Conservation (phyloP, 2,113 vertebrate species). For the Tychaedon coryphoeus region DNA sequence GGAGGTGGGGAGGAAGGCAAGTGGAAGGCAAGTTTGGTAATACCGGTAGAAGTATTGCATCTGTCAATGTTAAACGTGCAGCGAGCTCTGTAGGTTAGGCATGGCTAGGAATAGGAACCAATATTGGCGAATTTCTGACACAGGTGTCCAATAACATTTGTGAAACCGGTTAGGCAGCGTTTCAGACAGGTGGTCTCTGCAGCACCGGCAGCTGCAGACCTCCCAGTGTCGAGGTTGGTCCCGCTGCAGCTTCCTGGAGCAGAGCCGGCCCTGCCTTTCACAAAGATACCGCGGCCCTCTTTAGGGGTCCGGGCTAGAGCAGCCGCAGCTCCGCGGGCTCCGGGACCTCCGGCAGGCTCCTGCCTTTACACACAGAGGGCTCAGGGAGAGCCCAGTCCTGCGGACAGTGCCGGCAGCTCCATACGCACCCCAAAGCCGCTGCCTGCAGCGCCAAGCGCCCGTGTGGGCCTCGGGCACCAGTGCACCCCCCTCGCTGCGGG, state of each 20-base stretch:
- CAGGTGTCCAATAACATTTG: accelerated
- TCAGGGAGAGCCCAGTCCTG: not conserved
- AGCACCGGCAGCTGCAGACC: not conserved
- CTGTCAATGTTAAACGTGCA: not conserved
- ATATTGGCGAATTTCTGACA: not conserved
- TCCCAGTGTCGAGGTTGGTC: not conserved
- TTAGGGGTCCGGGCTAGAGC: too few relatives aligned
- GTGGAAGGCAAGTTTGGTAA: not conserved
- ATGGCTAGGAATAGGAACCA: not conserved
- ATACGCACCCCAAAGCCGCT: not conserved
- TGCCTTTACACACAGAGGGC: not conserved
- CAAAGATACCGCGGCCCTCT: accelerated
- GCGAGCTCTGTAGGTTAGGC: not conserved
- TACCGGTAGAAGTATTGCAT: accelerated
- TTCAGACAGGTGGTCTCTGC: not conserved
- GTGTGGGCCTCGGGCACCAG: too few relatives aligned
- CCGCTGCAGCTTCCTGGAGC: not conserved
- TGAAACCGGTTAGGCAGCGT: not conserved
- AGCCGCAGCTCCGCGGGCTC: too few relatives aligned
- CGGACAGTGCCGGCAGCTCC: not conserved
- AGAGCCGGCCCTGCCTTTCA: not conserved
- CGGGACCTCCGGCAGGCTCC: not conserved
- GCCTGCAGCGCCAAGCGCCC: not conserved
- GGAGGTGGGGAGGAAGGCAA: not conserved
- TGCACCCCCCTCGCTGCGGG: too few relatives aligned